These are phyloP conservation scores for Brachionus manjavacas DNA, from an alignment of 1,140 invertebrate genomes.

Conservation along the genomic window DNA sequence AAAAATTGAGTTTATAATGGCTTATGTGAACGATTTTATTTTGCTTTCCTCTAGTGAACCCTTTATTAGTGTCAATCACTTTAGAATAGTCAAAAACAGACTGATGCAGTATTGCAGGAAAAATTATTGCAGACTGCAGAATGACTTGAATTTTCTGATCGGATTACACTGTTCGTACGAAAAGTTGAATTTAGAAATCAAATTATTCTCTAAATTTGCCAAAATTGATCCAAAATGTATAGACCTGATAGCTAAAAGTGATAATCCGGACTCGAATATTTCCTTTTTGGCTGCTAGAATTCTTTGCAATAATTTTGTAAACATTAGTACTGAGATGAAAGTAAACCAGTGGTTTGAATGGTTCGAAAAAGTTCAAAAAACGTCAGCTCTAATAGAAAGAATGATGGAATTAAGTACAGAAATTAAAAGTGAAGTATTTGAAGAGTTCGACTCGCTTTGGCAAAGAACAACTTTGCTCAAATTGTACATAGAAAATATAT, in stretches of 20 bases:
- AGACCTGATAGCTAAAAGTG: background rate
- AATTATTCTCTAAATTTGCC: slow-evolving; percentile 9
- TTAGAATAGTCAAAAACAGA: background rate
- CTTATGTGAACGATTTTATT: slow-evolving; percentile 1
- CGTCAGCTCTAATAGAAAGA: background rate
- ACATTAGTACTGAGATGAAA: background rate
- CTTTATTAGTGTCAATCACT: background rate
- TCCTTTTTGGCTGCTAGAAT: slow-evolving; percentile 2
- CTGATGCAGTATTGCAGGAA: background rate
- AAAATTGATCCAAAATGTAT: background rate
- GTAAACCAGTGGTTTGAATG: background rate
- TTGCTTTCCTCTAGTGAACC: background rate
- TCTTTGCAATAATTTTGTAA: background rate
- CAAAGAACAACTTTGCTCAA: background rate
- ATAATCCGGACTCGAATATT: background rate
- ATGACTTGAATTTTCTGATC: background rate
- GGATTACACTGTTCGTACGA: background rate
- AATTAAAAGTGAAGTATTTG: background rate
- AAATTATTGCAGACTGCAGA: background rate
- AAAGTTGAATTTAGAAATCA: background rate
- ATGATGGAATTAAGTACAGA: background rate
- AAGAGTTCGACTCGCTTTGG: slow-evolving; percentile 11
- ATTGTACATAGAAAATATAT: slow-evolving; percentile 25
- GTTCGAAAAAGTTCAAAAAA: slow-evolving; percentile 19
- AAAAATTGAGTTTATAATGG: background rate